These are phyloP conservation scores for Columba guinea DNA, from an alignment of 2,797 vertebrate genomes.

Conservation along the genomic window DNA sequence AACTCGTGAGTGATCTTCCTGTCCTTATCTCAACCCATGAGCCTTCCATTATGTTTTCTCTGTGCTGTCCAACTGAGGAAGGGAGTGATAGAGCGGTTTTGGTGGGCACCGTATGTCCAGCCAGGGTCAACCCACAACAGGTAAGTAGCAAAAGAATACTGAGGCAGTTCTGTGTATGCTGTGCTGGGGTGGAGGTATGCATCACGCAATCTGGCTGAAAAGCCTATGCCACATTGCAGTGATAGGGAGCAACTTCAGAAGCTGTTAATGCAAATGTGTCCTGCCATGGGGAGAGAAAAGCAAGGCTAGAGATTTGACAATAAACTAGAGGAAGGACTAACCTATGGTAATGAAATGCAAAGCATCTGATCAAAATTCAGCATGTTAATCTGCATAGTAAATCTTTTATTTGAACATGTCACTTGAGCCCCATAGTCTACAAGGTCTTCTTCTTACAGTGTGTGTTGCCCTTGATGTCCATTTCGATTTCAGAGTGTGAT, in stretches of 20 bases:
- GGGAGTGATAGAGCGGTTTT: no score
- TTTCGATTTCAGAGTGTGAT: background rate
- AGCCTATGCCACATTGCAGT: background rate
- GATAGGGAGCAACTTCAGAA: background rate
- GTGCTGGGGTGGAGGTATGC: background rate
- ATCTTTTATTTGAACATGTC: constrained; percentile 52
- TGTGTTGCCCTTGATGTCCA: constrained; percentile 16
- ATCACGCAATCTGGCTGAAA: background rate
- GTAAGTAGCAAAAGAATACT: background rate
- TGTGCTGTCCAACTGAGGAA: no score
- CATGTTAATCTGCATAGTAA: constrained; percentile 52
- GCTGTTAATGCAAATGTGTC: constrained; percentile 51
- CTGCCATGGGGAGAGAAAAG: constrained; percentile 23
- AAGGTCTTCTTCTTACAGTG: background rate
- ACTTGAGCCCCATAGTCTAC: background rate
- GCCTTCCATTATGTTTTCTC: no score
- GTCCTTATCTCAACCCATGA: no score
- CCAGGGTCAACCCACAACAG: no score
- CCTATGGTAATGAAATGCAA: constrained; percentile 57
- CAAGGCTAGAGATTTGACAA: constrained; percentile 40
- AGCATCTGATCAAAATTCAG: constrained; percentile 62
- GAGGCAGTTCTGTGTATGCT: background rate
- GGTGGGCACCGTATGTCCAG: no score
- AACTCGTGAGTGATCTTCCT: no score
- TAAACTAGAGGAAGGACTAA: constrained; percentile 15